Evolutionary conservation across 2,797 vertebrate species (phyloP), one percentile per base, ranked within the genome.

Genomic region (Scomberomorus guttatus): DNA sequence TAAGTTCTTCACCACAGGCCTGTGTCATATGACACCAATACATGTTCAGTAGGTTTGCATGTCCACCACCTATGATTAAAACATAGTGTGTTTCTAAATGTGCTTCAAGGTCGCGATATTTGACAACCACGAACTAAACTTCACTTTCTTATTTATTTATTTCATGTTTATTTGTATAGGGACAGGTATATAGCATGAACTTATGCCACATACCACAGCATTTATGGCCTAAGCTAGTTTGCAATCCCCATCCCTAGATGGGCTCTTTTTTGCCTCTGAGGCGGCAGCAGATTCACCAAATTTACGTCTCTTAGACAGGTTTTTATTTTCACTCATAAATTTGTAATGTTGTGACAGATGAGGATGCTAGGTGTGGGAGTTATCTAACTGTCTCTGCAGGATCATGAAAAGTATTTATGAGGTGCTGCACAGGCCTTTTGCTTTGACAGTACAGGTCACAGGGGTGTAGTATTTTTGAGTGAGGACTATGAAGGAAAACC

Each of bases 311-410:
- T 56, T 54, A 42, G 59, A 72, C 77, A 63, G 32, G 12, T 64
- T 84, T 86, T 80, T 78, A 80, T 76, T 89, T 81, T 65, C 58
- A 20, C 57, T 75, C 75, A 66, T 80, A 77, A 56, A 84, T 87
- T 63, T 77, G 25, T 61, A 71, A 81, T 79, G 64, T 71, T 76
- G 65, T 83, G 74, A 89, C 69, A 79, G 83, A 85, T 60, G 80
- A 77, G 63, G 72, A 73, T 75, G 64, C 42, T 42, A 15, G 14
- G 58, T 70, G 55, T 61, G 51, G 69, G 61, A 88, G 78, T 71
- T 77, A 56, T 80, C 51, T 50, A 62, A 51, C 74, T 46, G 62
- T 83, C 76, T 74, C 83, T 54, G 71, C 9, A 62, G 66, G 67
- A 75, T 54, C 71, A 51, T 83, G 80, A 83, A 80, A 63, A 37